phyloP scores from a whole-genome alignment of 37 sponge, comb jelly and placozoan genomes.

The Crambe crambe region DNA sequence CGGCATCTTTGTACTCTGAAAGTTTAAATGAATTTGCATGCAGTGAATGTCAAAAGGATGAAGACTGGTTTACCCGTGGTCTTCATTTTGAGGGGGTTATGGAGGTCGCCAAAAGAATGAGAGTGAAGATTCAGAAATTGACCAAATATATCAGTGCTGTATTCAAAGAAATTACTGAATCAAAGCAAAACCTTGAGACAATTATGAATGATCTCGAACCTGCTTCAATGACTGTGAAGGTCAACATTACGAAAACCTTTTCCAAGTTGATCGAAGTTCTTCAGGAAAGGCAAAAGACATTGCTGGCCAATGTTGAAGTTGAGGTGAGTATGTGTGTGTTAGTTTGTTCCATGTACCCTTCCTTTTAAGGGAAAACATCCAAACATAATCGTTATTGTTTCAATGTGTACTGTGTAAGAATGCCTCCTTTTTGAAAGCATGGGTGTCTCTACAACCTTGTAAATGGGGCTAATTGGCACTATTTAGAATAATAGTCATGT shows the following conservation, averaged over 20 bases:
- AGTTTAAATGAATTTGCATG: conserved; percentile 49
- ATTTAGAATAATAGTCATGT: too few relatives aligned
- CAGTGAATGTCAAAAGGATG: conserved; percentile 4
- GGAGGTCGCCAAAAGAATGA: conserved; percentile 15
- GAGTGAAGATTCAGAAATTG: conserved; percentile 12
- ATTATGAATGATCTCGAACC: conserved; percentile 25
- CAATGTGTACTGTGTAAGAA: too few relatives aligned
- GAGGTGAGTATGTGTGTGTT: conserved; percentile 51
- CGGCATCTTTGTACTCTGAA: conserved; percentile 35
- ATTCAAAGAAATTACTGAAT: not conserved
- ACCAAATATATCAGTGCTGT: conserved; percentile 4
- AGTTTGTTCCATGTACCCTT: too few relatives aligned
- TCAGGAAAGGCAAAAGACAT: conserved; percentile 40
- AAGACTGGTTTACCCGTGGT: not conserved
- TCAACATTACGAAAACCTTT: conserved; percentile 34
- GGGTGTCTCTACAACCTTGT: too few relatives aligned
- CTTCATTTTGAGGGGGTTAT: conserved; percentile 19
- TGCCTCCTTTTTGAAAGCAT: too few relatives aligned
- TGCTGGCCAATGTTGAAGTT: conserved; percentile 27
- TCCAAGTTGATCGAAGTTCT: conserved; percentile 21
- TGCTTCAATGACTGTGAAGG: conserved; percentile 22
- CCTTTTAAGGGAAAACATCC: too few relatives aligned
- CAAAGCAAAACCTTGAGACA: conserved; percentile 6
- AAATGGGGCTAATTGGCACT: too few relatives aligned
- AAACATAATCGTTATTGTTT: too few relatives aligned